Evolutionary conservation across 2,888 invertebrate species (phyloP).

Genomic region (Andrena marginata): DNA sequence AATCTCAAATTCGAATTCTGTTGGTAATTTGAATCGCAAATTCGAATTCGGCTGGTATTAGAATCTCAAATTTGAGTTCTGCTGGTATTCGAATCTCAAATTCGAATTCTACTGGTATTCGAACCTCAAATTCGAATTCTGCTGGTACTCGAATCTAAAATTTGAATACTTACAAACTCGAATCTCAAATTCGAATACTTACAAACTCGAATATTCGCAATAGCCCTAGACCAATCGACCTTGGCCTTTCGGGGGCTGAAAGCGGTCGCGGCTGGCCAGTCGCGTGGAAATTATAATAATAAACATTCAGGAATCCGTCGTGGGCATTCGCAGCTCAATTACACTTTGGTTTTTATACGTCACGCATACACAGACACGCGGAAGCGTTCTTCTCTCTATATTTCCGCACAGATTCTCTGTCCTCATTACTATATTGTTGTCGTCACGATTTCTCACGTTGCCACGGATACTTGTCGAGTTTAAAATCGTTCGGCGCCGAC

Average conservation of each 20-base stretch:
- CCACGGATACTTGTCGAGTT: conserved; percentile 7
- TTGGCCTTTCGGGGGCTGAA: neutral
- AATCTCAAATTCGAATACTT: too few relatives aligned
- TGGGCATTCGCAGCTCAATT: conserved; percentile 53
- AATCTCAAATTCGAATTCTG: too few relatives aligned
- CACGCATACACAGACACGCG: neutral
- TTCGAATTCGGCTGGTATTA: too few relatives aligned
- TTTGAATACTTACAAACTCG: too few relatives aligned
- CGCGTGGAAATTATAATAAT: conserved; percentile 29
- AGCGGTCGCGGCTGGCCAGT: conserved; percentile 8
- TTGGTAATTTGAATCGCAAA: too few relatives aligned
- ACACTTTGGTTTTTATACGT: conserved; percentile 53
- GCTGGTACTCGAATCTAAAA: too few relatives aligned
- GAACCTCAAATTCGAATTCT: too few relatives aligned
- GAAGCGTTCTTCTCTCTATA: conserved; percentile 22
- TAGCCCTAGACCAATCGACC: neutral
- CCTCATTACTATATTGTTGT: conserved; percentile 17
- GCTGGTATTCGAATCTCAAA: too few relatives aligned
- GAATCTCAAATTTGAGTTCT: too few relatives aligned
- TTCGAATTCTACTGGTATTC: too few relatives aligned
- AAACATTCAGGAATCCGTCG: conserved; percentile 54
- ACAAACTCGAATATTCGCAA: neutral
- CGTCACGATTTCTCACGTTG: conserved; percentile 34
- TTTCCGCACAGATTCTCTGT: conserved; percentile 40
- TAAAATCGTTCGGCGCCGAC: neutral